Conservation (phyloP, 1,140 invertebrate genomes). For the Whitmania pigra region DNA sequence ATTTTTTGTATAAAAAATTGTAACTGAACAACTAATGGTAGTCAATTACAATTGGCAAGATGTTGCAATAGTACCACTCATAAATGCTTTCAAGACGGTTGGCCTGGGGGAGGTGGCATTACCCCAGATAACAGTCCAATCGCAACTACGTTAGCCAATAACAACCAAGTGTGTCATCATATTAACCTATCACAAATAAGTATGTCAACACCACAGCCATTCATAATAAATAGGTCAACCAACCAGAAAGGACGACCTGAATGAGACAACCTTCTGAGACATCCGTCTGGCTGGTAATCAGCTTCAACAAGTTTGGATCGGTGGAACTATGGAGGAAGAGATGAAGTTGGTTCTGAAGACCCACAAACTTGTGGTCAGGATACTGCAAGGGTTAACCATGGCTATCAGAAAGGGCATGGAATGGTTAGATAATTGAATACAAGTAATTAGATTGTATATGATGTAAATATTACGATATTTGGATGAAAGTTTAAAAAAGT, state of each 20-base stretch:
- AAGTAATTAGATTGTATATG: no score
- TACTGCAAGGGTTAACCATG: background rate
- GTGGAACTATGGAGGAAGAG: background rate
- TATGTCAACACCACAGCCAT: background rate
- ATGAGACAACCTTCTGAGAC: conserved; percentile 3
- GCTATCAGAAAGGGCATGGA: no score
- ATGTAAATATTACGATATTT: no score
- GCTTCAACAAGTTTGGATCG: conserved; percentile 3
- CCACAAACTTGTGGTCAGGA: conserved; percentile 4
- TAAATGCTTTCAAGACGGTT: no score
- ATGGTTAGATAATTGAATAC: no score
- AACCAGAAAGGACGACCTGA: conserved; percentile 6
- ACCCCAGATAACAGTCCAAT: no score
- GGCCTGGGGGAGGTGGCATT: no score
- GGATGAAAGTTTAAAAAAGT: no score
- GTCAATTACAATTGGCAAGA: background rate
- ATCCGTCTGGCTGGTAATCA: background rate
- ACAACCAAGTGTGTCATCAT: no score
- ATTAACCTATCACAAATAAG: background rate
- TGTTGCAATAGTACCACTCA: no score
- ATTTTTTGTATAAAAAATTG: no score
- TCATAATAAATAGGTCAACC: background rate
- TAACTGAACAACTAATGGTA: background rate
- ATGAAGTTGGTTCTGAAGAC: background rate
- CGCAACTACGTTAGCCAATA: no score